These are phyloP conservation scores for Malacosoma neustria DNA, from an alignment of 2,888 invertebrate genomes.

Conservation along the genomic window DNA sequence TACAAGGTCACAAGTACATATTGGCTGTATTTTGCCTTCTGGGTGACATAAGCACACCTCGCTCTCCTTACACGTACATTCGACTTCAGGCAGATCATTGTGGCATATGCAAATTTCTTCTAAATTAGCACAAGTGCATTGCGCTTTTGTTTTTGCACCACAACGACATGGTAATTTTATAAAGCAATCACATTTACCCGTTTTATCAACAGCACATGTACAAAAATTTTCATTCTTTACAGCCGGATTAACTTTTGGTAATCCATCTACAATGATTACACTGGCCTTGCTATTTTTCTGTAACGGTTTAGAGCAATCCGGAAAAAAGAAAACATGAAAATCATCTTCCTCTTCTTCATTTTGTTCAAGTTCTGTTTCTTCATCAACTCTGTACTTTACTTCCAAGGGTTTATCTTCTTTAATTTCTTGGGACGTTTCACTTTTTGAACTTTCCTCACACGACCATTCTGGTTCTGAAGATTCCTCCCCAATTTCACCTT, in stretches of 20 bases:
- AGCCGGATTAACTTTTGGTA: constrained; percentile 45
- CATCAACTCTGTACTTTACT: constrained; percentile 26
- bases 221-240: constrained; percentile 26
- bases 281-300: constrained; percentile 40
- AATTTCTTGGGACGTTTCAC: constrained; percentile 25
- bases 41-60: constrained; percentile 45
- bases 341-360: constrained; percentile 37
- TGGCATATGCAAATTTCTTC: constrained; percentile 47
- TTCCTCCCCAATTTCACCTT: constrained; percentile 35
- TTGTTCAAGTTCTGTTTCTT: constrained; percentile 19
- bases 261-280: constrained; percentile 42
- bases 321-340: constrained; percentile 61
- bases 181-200: constrained; percentile 43
- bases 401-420: constrained; percentile 23
- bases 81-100: constrained; percentile 26
- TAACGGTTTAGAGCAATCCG: constrained; percentile 45
- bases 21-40: constrained; percentile 29
- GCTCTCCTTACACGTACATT: constrained; percentile 38
- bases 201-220: constrained; percentile 33
- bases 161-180: constrained; percentile 47
- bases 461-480: constrained; percentile 59
- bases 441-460: constrained; percentile 32
- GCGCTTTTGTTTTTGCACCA: constrained; percentile 34
- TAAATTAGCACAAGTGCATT: constrained; percentile 41
- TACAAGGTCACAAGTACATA: constrained; percentile 41